These are phyloP conservation scores for Camponotus floridanus DNA, from an alignment of 1,140 invertebrate species.

Conservation along the genomic window DNA sequence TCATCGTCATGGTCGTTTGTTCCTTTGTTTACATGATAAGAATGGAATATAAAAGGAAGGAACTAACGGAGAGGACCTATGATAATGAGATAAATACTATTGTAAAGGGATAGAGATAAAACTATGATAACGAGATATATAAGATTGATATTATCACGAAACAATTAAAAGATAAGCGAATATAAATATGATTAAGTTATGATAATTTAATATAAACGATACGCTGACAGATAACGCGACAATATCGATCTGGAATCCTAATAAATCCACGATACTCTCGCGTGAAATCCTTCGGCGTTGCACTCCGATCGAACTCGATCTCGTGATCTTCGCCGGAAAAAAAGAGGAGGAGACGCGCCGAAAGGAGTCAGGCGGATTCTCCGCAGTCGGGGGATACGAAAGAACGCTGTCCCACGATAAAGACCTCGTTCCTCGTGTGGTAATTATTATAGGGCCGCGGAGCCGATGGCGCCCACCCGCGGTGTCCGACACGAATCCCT, in stretches of 20 bases:
- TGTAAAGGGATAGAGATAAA: too few relatives aligned
- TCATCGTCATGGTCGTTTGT: constrained; percentile 3
- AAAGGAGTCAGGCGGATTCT: constrained; percentile 3
- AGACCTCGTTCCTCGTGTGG: constrained; percentile 77
- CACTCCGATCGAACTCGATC: not conserved
- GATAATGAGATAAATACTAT: not conserved
- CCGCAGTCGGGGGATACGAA: not conserved
- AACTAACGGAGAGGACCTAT: constrained; percentile 1
- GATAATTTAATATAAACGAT: not conserved
- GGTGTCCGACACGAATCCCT: constrained; percentile 82
- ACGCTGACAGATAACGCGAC: not conserved
- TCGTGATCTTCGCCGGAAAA: constrained; percentile 5
- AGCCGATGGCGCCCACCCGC: constrained; percentile 78
- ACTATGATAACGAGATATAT: constrained; percentile 22
- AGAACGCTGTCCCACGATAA: constrained; percentile 67
- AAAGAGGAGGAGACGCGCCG: not conserved
- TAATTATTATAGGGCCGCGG: constrained; percentile 81
- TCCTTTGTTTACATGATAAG: constrained; percentile 22
- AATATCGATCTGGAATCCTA: not conserved
- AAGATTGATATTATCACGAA: not conserved
- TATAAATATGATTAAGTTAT: not conserved
- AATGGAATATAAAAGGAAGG: not conserved
- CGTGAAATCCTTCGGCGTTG: not conserved
- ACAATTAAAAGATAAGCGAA: not conserved
- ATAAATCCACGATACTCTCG: not conserved